Evolutionary conservation across 92 coral and sea anemone genomes (phyloP).

Genomic region (Phenganax subtilis): DNA sequence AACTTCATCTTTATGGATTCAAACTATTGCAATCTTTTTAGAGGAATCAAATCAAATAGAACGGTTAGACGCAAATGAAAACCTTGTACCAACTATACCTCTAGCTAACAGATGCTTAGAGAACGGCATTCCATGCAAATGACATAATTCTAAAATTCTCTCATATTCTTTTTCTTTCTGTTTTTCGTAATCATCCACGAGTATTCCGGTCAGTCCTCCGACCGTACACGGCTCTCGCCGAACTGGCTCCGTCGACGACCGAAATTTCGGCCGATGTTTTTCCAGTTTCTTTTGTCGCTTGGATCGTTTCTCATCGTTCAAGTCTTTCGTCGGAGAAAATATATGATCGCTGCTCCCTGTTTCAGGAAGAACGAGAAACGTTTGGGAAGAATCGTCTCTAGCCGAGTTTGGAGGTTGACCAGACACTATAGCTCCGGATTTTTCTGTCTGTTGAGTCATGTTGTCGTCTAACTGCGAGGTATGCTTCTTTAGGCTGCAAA

Average conservation of each 20-base stretch:
- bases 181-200: conserved; percentile 70
- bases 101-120: conserved; percentile 68
- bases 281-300: conserved; percentile 83
- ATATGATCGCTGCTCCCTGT: conserved; percentile 3
- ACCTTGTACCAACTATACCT: conserved; percentile 47
- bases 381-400: neutral
- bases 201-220: conserved; percentile 71
- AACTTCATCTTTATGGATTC: too few species aligned
- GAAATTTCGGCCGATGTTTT: conserved; percentile 67
- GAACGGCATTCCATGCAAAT: conserved; percentile 84
- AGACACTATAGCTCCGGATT: neutral
- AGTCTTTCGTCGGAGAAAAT: neutral
- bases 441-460: neutral
- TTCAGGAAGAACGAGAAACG: conserved; percentile 26
- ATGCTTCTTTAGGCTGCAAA: conserved; percentile 13
- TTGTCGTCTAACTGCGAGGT: neutral
- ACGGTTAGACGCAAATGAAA: neutral
- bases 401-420: neutral
- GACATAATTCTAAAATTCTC: conserved; percentile 72
- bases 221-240: conserved; percentile 57
- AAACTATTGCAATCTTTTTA: neutral
- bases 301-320: conserved; percentile 74
- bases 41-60: neutral
- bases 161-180: conserved; percentile 71
- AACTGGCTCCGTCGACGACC: conserved; percentile 56